Conservation (phyloP, 2,113 vertebrate species). For the Felis chaus region DNA sequence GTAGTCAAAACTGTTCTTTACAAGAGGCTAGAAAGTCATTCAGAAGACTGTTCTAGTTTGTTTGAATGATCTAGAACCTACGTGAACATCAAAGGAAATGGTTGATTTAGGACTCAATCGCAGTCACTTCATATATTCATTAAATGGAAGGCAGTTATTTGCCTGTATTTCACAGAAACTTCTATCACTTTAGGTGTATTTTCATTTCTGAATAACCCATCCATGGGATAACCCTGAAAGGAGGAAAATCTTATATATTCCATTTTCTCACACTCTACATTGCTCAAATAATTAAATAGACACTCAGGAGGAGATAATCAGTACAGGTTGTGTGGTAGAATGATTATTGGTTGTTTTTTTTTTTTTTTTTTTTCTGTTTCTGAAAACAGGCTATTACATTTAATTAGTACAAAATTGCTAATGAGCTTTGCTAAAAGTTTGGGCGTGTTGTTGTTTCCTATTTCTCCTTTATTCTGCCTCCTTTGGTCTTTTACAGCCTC, state of each 20-base stretch:
- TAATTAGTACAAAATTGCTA: not conserved
- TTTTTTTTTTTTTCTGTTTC: slow-evolving; percentile 12
- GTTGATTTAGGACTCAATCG: not conserved
- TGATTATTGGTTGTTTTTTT: not conserved
- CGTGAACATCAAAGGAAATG: not conserved
- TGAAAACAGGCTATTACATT: not conserved
- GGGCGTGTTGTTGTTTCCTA: not conserved
- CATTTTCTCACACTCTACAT: not conserved
- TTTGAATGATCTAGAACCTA: not conserved
- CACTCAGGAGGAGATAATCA: not conserved
- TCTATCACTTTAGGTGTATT: not conserved
- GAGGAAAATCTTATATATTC: not conserved
- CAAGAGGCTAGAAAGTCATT: not conserved
- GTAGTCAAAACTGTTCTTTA: slow-evolving; percentile 1
- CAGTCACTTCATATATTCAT: slow-evolving; percentile 16
- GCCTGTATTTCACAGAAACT: not conserved
- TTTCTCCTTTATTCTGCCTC: not conserved
- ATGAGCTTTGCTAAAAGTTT: not conserved
- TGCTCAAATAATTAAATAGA: not conserved
- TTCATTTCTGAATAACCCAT: not conserved
- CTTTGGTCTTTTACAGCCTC: not conserved
- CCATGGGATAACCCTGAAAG: not conserved
- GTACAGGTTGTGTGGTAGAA: not conserved
- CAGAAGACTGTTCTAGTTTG: not conserved
- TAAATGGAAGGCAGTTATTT: not conserved